Conservation (phyloP, 1,140 invertebrate genomes). For the Pinna nobilis region DNA sequence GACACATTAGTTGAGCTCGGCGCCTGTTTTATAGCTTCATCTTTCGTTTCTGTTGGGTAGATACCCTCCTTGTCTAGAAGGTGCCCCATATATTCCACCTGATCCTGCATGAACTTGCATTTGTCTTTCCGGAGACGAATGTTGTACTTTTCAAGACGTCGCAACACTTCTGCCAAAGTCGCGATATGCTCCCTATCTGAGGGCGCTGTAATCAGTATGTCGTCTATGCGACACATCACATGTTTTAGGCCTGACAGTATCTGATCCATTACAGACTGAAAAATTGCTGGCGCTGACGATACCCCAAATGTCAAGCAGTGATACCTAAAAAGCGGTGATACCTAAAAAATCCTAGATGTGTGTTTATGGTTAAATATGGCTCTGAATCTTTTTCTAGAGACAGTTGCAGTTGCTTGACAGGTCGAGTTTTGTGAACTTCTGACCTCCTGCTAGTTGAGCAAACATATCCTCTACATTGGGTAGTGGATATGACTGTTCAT, state of each 20-base stretch:
- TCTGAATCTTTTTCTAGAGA: conserved; percentile 12
- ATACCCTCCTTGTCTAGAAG: conserved; percentile 27
- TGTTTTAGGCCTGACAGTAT: conserved; percentile 2
- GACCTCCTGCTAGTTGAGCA: too few relatives aligned
- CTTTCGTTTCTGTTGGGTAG: conserved; percentile 30
- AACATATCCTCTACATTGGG: conserved; percentile 25
- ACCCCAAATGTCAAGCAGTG: conserved; percentile 33
- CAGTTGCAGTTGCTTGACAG: conserved; percentile 44
- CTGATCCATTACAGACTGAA: conserved; percentile 27
- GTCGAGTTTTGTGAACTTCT: conserved; percentile 63
- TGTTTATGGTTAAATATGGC: conserved; percentile 57
- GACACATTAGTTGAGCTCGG: conserved; percentile 23
- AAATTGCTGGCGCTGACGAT: conserved; percentile 26
- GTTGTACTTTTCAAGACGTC: conserved; percentile 3
- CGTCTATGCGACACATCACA: conserved; percentile 32
- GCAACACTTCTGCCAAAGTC: conserved; percentile 20
- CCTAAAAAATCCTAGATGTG: conserved; percentile 73
- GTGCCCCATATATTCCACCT: conserved; percentile 24
- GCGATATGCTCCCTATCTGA: too few relatives aligned
- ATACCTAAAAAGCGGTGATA: conserved; percentile 70
- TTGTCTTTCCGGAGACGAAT: conserved; percentile 5
- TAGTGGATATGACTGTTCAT: conserved; percentile 31
- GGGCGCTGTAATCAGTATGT: conserved; percentile 46
- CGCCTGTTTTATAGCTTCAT: conserved; percentile 26
- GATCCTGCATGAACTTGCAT: conserved; percentile 8